These are phyloP conservation scores for Drosophila infuscata DNA, from an alignment of 2,888 invertebrate genomes.

Conservation along the genomic window DNA sequence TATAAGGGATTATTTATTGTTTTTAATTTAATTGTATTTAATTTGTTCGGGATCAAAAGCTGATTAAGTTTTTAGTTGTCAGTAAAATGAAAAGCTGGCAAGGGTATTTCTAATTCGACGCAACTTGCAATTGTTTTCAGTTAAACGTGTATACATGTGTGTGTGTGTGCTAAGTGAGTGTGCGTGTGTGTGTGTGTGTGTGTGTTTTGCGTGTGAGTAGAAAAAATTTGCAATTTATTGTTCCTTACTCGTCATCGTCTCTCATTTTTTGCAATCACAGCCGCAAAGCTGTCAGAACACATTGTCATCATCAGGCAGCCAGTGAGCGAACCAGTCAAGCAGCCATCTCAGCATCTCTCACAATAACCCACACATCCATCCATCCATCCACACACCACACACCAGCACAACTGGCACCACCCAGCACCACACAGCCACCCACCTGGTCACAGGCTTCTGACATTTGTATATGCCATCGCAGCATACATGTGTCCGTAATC, in stretches of 20 bases:
- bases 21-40: not conserved
- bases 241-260: slow-evolving; percentile 75
- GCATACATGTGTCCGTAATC: slow-evolving; percentile 72
- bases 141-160: not conserved
- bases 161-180: not conserved
- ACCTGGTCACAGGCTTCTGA: slow-evolving; percentile 64
- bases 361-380: not conserved
- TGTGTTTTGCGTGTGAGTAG: slow-evolving; percentile 8
- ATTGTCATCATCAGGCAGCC: slow-evolving; percentile 75
- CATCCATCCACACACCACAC: slow-evolving; percentile 10
- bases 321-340: slow-evolving; percentile 10
- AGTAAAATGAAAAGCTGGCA: not conserved
- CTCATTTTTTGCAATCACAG: slow-evolving; percentile 81
- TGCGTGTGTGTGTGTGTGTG: slow-evolving; percentile 11
- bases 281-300: slow-evolving; percentile 76
- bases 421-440: slow-evolving; percentile 35
- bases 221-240: slow-evolving; percentile 74
- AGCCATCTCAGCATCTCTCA: not conserved
- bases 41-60: not conserved
- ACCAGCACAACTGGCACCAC: not conserved
- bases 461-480: slow-evolving; percentile 36
- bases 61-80: not conserved
- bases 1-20: not conserved
- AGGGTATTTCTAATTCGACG: slow-evolving; percentile 4
- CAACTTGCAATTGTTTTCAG: not conserved